These are phyloP conservation scores for Taenaris catops DNA, from an alignment of 2,888 invertebrate genomes.

Conservation along the genomic window DNA sequence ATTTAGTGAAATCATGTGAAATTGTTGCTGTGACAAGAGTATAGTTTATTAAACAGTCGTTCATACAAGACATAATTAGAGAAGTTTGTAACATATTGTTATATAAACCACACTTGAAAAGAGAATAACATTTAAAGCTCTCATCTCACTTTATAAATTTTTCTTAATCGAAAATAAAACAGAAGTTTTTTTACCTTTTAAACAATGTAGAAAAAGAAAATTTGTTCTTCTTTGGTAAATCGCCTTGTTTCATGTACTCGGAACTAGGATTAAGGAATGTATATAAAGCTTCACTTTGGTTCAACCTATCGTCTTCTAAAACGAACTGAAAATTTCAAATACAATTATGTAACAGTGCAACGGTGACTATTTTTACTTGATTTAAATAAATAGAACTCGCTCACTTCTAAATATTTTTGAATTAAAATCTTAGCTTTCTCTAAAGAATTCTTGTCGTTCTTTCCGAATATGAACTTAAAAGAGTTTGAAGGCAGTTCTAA, in stretches of 20 bases:
- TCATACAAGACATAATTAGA: too few species aligned
- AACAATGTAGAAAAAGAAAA: slow-evolving; percentile 93
- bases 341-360: too few species aligned
- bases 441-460: slow-evolving; percentile 88
- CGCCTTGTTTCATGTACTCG: slow-evolving; percentile 90
- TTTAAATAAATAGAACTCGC: slow-evolving; percentile 32
- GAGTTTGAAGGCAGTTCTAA: slow-evolving; percentile 91
- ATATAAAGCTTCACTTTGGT: slow-evolving; percentile 94
- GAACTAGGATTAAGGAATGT: slow-evolving; percentile 96
- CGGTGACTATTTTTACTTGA: too few species aligned
- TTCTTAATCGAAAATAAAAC: too few species aligned
- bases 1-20: too few species aligned
- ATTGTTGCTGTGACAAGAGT: too few species aligned
- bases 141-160: too few species aligned
- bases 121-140: too few species aligned
- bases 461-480: slow-evolving; percentile 90
- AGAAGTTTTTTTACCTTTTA: slow-evolving; percentile 88
- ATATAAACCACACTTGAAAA: too few species aligned
- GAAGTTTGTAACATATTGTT: too few species aligned
- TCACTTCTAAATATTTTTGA: slow-evolving; percentile 92
- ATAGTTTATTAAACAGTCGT: too few species aligned
- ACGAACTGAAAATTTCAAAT: slow-evolving; percentile 89
- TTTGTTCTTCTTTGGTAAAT: slow-evolving; percentile 90
- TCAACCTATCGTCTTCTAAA: slow-evolving; percentile 91
- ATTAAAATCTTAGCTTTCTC: slow-evolving; percentile 91